A percentile compares a stretch with the other conserved stretches of the same genome.
Conservation (phyloP, 53 echinoderm and acorn worm genomes). For the Echinometra lucunter region DNA sequence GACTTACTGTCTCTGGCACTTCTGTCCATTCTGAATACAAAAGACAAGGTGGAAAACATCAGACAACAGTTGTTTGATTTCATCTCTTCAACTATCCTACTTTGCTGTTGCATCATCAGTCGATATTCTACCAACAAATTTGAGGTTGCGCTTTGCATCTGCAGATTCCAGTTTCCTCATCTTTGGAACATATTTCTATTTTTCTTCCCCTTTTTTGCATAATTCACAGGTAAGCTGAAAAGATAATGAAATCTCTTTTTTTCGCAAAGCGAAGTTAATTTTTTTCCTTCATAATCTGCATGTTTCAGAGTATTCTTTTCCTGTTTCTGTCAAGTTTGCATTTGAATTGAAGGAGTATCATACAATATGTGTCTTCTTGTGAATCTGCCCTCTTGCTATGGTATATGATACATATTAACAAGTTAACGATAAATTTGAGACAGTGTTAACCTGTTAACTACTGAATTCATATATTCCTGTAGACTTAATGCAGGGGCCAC, state of each 20-base stretch:
- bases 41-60: conserved; percentile 22
- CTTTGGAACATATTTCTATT: neutral
- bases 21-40: neutral
- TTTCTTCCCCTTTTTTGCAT: neutral
- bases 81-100: conserved; percentile 1
- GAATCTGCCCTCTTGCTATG: neutral
- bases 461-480: too few species aligned
- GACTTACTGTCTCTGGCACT: neutral
- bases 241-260: neutral
- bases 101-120: conserved; percentile 4
- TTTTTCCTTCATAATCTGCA: neutral
- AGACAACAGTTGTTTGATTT: neutral
- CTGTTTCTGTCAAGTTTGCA: neutral
- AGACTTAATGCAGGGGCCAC: too few species aligned
- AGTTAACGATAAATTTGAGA: neutral
- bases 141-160: neutral
- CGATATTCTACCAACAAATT: neutral
- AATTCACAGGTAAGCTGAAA: neutral
- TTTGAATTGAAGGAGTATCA: neutral
- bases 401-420: neutral
- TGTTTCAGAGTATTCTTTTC: neutral
- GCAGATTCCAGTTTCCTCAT: neutral
- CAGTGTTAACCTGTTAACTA: too few species aligned
- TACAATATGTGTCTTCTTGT: neutral
- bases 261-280: too few species aligned